A percentile compares a stretch with the other conserved stretches of the same genome.
Evolutionary conservation across 1,140 invertebrate genomes (phyloP).

Genomic region (Monomorium pharaonis): DNA sequence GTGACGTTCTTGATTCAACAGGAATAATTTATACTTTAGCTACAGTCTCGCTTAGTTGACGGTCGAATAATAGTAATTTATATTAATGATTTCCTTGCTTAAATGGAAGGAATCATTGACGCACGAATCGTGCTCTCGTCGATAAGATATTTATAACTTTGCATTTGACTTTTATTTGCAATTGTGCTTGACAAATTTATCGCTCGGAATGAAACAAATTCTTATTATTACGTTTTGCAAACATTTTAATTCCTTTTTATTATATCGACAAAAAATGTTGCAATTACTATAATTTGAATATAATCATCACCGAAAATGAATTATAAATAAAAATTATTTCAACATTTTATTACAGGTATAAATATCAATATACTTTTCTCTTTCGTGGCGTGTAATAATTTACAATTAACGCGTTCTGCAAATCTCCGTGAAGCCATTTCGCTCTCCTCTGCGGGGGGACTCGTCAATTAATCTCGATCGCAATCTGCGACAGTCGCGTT

Average conservation of each 20-base stretch:
- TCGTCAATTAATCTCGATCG: conserved; percentile 31
- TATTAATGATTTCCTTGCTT: conserved; percentile 53
- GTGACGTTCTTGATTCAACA: conserved; percentile 28
- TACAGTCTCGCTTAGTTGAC: conserved; percentile 65
- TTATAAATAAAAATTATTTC: too few species aligned
- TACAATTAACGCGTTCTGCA: neutral
- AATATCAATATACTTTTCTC: too few species aligned
- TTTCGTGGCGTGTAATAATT: neutral
- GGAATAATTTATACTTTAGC: conserved; percentile 30
- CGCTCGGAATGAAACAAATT: neutral
- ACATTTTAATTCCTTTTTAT: neutral
- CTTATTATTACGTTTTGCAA: neutral
- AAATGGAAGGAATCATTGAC: conserved; percentile 23
- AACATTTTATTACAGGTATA: too few species aligned
- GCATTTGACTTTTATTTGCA: neutral
- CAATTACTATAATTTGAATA: too few species aligned
- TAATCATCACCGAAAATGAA: too few species aligned
- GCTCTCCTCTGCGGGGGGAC: neutral
- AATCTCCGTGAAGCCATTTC: neutral
- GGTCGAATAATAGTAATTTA: conserved; percentile 81
- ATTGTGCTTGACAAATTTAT: neutral
- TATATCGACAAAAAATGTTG: too few species aligned
- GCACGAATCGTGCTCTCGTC: conserved; percentile 32
- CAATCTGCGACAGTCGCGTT: neutral
- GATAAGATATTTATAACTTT: neutral